Evolutionary conservation across 2,797 vertebrate species (phyloP), one percentile per base, ranked within the genome.

Genomic region (Acipenser transmontanus): DNA sequence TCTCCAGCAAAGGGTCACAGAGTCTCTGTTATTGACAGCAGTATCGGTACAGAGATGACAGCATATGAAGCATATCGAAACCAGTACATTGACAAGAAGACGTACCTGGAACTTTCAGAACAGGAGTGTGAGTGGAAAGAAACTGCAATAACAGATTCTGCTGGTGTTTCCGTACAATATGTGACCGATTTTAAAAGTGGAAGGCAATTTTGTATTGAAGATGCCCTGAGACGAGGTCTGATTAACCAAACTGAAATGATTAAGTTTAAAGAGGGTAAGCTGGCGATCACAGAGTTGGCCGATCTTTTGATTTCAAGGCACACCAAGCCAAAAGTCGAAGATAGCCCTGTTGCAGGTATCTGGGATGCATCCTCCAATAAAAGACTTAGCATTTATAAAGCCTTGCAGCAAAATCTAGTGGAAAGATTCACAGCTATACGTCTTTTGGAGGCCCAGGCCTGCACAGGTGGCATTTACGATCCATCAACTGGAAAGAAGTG

Each of bases 391-490:
- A 73, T 97, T 59, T 71, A 95, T 63, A 93, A 95, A 80, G 94
- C 92, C 63, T 87, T 93, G 50, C 93, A 92, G 52, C 93, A 90
- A 77, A 95, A 94, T 72, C 76, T 97, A 51, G 80, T 91, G 12
- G 95, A 99, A 59, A 89, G 93, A 73, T 72, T 87, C 59, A 94
- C 94, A 4, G 87, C 90, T 1, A 66, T 93, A 6, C 85, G 91
- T 49, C 86, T 93, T 68, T 85, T 98, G 49, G 97, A 99, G 82
- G 96, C 95, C 67, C 97, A 99, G 79, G 89, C 92, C 57, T 94
- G 95, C 77, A 98, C 96, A 1, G 97, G 97, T 64, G 97, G 97
- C 0, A 89, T 99, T 68, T 92, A 92, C 47, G 93, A 98, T 80
- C 95, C 95, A 0, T 87, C 89, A 13, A 92, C 91, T 1, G 95